These are phyloP conservation scores for Megaustenia siamemsis DNA, from an alignment of 2,888 invertebrate species.

Conservation along the genomic window DNA sequence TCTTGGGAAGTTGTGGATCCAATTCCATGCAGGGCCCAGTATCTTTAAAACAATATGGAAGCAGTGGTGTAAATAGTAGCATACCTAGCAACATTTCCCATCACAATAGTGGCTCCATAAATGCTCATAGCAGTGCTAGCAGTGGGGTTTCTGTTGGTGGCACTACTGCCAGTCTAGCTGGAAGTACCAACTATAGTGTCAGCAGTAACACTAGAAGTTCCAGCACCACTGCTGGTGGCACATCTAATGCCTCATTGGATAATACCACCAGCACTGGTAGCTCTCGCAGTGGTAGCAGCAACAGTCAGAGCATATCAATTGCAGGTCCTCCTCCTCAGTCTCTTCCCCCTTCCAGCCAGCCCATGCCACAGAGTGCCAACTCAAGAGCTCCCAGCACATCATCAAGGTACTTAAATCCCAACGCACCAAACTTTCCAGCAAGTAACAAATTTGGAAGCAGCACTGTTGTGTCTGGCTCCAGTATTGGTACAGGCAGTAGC, in stretches of 20 bases:
- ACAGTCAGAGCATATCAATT: slow-evolving; percentile 11
- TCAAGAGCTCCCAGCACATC: slow-evolving; percentile 22
- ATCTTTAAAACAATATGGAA: slow-evolving; percentile 39
- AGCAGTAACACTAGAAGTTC: slow-evolving; percentile 24
- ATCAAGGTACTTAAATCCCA: slow-evolving; percentile 45
- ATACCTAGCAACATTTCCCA: slow-evolving; percentile 1
- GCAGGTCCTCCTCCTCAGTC: neutral
- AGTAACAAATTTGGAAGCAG: slow-evolving; percentile 34
- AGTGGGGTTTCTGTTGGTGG: neutral
- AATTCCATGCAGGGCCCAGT: slow-evolving; percentile 35
- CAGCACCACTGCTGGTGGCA: neutral
- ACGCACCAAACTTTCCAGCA: slow-evolving; percentile 49
- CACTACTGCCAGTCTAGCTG: slow-evolving; percentile 7
- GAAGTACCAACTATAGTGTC: slow-evolving; percentile 24
- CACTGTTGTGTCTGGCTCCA: neutral
- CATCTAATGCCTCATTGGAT: slow-evolving; percentile 14
- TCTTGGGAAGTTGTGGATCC: slow-evolving; percentile 2
- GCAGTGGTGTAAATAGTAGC: slow-evolving; percentile 16
- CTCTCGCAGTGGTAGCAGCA: slow-evolving; percentile 2
- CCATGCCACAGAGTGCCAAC: neutral
- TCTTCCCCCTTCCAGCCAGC: neutral
- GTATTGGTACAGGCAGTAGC: neutral
- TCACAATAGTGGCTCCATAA: neutral
- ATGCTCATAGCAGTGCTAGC: slow-evolving; percentile 4
- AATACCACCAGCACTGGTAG: neutral